Conservation (phyloP, 2,888 invertebrate genomes). For the Hydropsyche betteni region DNA sequence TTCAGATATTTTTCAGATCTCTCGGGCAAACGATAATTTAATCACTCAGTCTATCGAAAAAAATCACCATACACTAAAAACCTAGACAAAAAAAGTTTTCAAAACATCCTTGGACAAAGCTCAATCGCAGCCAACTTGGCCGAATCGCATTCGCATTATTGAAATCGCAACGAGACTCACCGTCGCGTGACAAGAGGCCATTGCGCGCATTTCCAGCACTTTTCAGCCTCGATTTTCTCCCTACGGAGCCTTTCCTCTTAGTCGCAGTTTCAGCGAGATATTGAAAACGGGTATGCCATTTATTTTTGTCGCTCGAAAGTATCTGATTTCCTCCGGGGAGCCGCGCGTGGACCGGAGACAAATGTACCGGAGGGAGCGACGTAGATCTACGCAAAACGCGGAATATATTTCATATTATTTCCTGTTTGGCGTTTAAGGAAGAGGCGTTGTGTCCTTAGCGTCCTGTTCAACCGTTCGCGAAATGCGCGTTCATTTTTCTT, state of each 20-base stretch:
- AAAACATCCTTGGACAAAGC: no score
- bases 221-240: not conserved
- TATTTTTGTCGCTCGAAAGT: conserved; percentile 45
- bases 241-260: not conserved
- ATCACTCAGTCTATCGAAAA: no score
- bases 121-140: no score
- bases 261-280: conserved; percentile 35
- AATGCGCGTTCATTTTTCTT: conserved; percentile 18
- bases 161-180: no score
- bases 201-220: no score
- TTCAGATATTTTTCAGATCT: no score
- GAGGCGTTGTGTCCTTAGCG: not conserved
- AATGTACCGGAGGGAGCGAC: conserved; percentile 13
- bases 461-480: not conserved
- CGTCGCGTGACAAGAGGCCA: no score
- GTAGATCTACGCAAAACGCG: not conserved
- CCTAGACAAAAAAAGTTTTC: no score
- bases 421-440: conserved; percentile 7
- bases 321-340: conserved; percentile 45
- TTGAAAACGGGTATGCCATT: conserved; percentile 48
- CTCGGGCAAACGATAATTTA: no score
- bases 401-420: conserved; percentile 32
- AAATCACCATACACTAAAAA: no score
- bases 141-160: no score
- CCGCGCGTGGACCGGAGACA: not conserved